Evolutionary conservation across 2,888 invertebrate species (phyloP), one percentile per base, ranked within the genome.

Genomic region (Stratiomys singularior): DNA sequence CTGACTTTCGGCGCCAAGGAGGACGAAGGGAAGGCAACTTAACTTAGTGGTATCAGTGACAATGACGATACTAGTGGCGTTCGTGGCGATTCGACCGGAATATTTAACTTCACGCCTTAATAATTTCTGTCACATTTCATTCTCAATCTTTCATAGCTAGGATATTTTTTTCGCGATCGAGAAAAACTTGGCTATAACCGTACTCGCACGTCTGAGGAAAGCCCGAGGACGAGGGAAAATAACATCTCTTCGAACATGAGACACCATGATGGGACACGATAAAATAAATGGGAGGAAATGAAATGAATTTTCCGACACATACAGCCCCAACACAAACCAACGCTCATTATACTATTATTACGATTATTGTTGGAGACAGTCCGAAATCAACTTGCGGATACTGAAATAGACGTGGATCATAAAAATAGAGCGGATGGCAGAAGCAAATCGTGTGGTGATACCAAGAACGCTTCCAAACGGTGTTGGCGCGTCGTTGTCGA

Each of bases 231-330:
- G 37, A 37, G 9, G 37, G 63, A 27, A 63, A 27, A 63, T 63
- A 1, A 25, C 3, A 60, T 25, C 25, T 25, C 3, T 18, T 18
- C 18, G 15, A 7, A 18, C 52, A 18, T 52, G 52, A 13, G 4
- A 15, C 52, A 52, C 52, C 69, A 44, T 27, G 21, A 69, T 69
- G 69, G 25, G 21, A n/a, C 69, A 47, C 69, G 47, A 69, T 47
- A 69, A 47, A 69, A 69, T 69, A 69, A 69, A 69, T 69, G 27
- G 47, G 47, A 69, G 69, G 69, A 69, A 69, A 47, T 69, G 69
- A 47, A 47, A 47, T 25, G 69, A 30, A 47, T 69, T 47, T 30
- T n/a, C 25, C 47, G 46, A 46, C 27, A 30, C 21, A 44, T 4
- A 27, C 37, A 3, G 9, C 3, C 37, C 37, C 37, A 3, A 37